A percentile compares a stretch with the other conserved stretches of the same genome.
These are phyloP conservation scores for Poicephalus gulielmi DNA, from an alignment of 2,113 vertebrate genomes.

Conservation along the genomic window DNA sequence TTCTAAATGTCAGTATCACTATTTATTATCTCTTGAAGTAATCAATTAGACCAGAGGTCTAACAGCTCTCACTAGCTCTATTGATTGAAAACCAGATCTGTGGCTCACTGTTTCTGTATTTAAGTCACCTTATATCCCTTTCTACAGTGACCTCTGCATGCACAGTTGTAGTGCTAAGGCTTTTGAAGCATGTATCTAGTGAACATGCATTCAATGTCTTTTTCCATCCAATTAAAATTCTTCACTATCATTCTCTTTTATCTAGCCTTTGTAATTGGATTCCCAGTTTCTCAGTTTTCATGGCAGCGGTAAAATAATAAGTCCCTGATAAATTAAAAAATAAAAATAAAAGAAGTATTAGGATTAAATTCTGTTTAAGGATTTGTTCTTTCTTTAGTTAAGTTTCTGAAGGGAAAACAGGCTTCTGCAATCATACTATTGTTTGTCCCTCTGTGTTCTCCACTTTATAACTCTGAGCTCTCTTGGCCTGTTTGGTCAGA, in stretches of 20 bases:
- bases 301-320: constrained; percentile 42
- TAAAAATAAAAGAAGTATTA: constrained; percentile 27
- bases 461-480: background rate
- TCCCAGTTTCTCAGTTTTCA: constrained; percentile 76
- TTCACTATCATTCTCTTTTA: constrained; percentile 69
- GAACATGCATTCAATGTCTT: constrained; percentile 16
- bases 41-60: background rate
- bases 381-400: constrained; percentile 6
- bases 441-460: background rate
- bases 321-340: constrained; percentile 5
- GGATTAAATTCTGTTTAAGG: constrained; percentile 65
- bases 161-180: background rate
- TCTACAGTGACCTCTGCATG: constrained; percentile 17
- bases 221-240: constrained; percentile 74
- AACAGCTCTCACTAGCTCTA: background rate
- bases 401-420: background rate
- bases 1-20: constrained; percentile 17
- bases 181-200: background rate
- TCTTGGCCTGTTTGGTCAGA: background rate
- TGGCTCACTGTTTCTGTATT: background rate
- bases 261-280: constrained; percentile 78
- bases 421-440: background rate
- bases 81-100: background rate
- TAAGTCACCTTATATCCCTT: background rate
- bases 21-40: background rate